A percentile compares a stretch with the other conserved stretches of the same genome.
These are phyloP conservation scores for Barbus barbus DNA, from an alignment of 2,113 vertebrate genomes.

Conservation along the genomic window DNA sequence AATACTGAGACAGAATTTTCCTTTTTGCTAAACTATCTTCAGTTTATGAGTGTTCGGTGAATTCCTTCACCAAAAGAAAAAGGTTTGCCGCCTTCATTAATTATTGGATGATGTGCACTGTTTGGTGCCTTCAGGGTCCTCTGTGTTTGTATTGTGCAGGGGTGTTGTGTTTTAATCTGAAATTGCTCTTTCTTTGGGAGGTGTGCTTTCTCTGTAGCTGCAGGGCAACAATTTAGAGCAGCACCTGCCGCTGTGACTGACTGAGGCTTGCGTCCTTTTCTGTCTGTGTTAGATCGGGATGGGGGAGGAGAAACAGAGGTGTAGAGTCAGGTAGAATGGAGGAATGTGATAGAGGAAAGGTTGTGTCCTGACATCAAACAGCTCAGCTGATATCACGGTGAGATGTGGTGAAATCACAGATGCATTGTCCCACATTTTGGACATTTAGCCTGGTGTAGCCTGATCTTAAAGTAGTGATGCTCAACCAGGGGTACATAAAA, in stretches of 20 bases:
- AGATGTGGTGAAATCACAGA: slow-evolving; percentile 40
- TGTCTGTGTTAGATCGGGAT: slow-evolving; percentile 47
- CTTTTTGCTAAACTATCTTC: neutral
- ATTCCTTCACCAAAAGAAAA: slow-evolving; percentile 21
- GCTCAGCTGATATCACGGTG: slow-evolving; percentile 67
- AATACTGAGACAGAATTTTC: no score
- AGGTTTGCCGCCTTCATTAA: slow-evolving; percentile 62
- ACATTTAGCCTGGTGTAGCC: neutral
- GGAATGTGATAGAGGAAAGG: slow-evolving; percentile 73
- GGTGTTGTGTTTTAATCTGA: slow-evolving; percentile 78
- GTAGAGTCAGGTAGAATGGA: slow-evolving; percentile 72
- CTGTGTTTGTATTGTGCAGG: slow-evolving; percentile 79
- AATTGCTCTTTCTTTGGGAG: slow-evolving; percentile 77
- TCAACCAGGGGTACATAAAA: no score
- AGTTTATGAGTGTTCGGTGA: neutral
- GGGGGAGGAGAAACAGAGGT: slow-evolving; percentile 16
- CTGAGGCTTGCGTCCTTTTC: slow-evolving; percentile 61
- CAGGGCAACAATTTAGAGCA: slow-evolving; percentile 73
- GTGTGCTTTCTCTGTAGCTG: slow-evolving; percentile 66
- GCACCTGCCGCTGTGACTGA: slow-evolving; percentile 68
- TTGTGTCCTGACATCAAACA: slow-evolving; percentile 66
- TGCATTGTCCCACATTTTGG: neutral
- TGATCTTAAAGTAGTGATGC: neutral
- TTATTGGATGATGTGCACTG: slow-evolving; percentile 72
- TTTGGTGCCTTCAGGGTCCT: slow-evolving; percentile 79